Evolutionary conservation across 2,797 vertebrate species (phyloP).

Genomic region (Cephalopachus bancanus): DNA sequence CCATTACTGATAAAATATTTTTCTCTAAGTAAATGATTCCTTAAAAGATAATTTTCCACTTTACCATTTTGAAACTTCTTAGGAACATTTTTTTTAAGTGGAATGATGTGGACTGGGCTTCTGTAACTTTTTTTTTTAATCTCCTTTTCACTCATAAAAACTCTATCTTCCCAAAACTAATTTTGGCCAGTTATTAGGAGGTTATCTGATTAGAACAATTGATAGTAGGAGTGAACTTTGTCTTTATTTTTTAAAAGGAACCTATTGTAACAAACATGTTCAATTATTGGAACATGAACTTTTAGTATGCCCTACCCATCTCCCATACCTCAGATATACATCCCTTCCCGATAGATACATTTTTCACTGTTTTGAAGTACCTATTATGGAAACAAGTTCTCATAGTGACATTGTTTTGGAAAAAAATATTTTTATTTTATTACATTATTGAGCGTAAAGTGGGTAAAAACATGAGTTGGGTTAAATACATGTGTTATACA

Average conservation of each 20-base stretch:
- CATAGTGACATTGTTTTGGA: slow-evolving; percentile 7
- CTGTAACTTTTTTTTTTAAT: background rate
- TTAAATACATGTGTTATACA: background rate
- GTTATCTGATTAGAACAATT: slow-evolving; percentile 43
- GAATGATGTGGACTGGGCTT: background rate
- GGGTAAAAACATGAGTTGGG: background rate
- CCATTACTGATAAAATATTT: slow-evolving; percentile 13
- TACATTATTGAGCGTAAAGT: background rate
- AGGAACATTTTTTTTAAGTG: background rate
- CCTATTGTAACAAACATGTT: background rate
- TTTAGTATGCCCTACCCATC: background rate
- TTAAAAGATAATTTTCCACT: slow-evolving; percentile 39
- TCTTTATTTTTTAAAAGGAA: slow-evolving; percentile 48
- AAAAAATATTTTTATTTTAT: slow-evolving; percentile 18
- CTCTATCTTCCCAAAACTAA: background rate
- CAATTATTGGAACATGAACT: background rate
- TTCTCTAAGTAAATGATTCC: background rate
- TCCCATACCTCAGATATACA: background rate
- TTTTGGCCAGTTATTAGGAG: background rate
- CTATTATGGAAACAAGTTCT: background rate
- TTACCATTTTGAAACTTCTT: background rate
- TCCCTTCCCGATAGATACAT: background rate
- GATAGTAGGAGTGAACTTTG: background rate
- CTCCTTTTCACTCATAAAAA: background rate
- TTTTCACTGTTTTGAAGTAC: background rate